Evolutionary conservation across 2,113 vertebrate genomes (phyloP).

Genomic region (Lichenostomus cassidix): DNA sequence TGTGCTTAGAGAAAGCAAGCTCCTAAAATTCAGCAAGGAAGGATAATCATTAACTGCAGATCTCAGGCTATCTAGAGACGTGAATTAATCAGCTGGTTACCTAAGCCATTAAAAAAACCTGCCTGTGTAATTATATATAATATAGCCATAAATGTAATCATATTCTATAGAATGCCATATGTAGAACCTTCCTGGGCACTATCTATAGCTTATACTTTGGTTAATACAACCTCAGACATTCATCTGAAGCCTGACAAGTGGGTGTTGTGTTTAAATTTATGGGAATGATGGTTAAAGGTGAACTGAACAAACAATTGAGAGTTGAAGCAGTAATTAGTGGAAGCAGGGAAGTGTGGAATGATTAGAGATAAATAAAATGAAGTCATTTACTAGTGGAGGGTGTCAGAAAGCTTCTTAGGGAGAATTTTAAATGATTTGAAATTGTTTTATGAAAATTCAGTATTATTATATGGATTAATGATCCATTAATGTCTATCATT

Average conservation of each 20-base stretch:
- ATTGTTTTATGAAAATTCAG: conserved; percentile 34
- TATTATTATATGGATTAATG: conserved; percentile 51
- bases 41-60: neutral
- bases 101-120: neutral
- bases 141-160: neutral
- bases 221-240: neutral
- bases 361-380: conserved; percentile 58
- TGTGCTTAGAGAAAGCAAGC: neutral
- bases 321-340: conserved; percentile 19
- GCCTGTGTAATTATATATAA: neutral
- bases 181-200: neutral
- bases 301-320: conserved; percentile 48
- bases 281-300: conserved; percentile 20
- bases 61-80: neutral
- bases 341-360: conserved; percentile 10
- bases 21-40: neutral
- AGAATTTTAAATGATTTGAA: conserved; percentile 30
- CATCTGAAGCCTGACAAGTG: neutral
- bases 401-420: conserved; percentile 5
- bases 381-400: neutral
- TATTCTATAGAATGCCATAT: neutral
- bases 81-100: neutral
- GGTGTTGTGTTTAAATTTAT: conserved; percentile 7
- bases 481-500: conserved; percentile 42
- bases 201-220: neutral